Base-by-base conservation (phyloP, 2,113 vertebrate genomes). In the Cynocephalus volans region DNA sequence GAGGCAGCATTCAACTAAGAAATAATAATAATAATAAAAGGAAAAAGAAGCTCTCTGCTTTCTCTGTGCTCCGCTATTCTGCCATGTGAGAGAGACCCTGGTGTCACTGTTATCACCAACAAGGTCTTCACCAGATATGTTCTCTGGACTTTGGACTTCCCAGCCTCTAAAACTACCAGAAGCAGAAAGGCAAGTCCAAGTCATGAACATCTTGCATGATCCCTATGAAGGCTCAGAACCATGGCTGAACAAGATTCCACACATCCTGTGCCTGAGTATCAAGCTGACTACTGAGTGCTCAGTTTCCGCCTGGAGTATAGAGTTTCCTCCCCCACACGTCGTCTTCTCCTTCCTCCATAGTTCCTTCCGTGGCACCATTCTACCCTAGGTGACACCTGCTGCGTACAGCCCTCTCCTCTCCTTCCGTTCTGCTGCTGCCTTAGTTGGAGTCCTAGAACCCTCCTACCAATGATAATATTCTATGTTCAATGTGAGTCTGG, bases 1-100 rank as follows among this genome's bases (percentile, higher is more conserved):
- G 36, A 79, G 23, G 76, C 82, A 88, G 12, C 36, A 56, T 85
- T 95, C 58, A 75, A 89, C 77, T 85, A 82, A 88, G 69, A 58
- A 52, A 76, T 28, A 75, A 50, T 87, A 52, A 50, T 87, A 52
- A 73, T 56, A 45, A 45, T 56, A 19, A 48, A 70, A 88, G 24
- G 62, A 24, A 4, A 41, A 41, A 41, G 41, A 41, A 41, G 41
- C 41, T 41, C 41, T 41, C 41, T 41, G 41, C 41, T 41, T 41
- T 3, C 41, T 41, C 41, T 41, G 3, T 41, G 41, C 41, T 41
- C 41, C 41, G 41, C 41, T 41, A 41, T 41, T 41, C 41, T 41
- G 41, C 41, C 41, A 41, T 41, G 41, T 41, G 41, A 41, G 41
- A 41, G 41, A 41, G 41, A 41, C 41, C 41, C 41, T 4, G 3